Conservation (phyloP, 2,797 vertebrate genomes). For the Hozukius guyotensis region DNA sequence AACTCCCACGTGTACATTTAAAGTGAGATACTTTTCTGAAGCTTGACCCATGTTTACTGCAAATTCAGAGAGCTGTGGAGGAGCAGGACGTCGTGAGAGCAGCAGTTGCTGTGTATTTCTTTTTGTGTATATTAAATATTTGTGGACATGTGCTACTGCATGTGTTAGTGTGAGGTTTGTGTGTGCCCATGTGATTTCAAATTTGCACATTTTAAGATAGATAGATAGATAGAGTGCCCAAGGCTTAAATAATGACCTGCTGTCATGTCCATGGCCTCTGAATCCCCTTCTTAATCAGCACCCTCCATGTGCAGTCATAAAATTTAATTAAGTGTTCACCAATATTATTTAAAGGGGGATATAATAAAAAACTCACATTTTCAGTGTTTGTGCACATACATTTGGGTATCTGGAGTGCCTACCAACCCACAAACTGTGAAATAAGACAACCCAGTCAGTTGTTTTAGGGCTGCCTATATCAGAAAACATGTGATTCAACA, state of each 20-base stretch:
- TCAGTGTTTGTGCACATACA: background rate
- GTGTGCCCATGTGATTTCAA: slow-evolving; percentile 8
- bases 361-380: background rate
- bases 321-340: slow-evolving; percentile 66
- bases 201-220: slow-evolving; percentile 27
- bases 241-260: slow-evolving; percentile 57
- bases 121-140: background rate
- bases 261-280: slow-evolving; percentile 54
- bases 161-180: slow-evolving; percentile 6
- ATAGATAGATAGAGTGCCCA: slow-evolving; percentile 13
- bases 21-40: slow-evolving; percentile 29
- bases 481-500: background rate
- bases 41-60: slow-evolving; percentile 22
- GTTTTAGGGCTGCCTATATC: background rate
- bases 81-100: background rate
- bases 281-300: slow-evolving; percentile 57
- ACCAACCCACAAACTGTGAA: background rate
- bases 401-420: background rate
- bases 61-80: slow-evolving; percentile 9
- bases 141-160: background rate
- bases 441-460: background rate
- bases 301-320: slow-evolving; percentile 49
- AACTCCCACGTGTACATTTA: slow-evolving; percentile 3
- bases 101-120: background rate
- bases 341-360: slow-evolving; percentile 45